phyloP scores from a whole-genome alignment of 37 sponge, comb jelly and placozoan genomes.

The Tethya wilhelma region DNA sequence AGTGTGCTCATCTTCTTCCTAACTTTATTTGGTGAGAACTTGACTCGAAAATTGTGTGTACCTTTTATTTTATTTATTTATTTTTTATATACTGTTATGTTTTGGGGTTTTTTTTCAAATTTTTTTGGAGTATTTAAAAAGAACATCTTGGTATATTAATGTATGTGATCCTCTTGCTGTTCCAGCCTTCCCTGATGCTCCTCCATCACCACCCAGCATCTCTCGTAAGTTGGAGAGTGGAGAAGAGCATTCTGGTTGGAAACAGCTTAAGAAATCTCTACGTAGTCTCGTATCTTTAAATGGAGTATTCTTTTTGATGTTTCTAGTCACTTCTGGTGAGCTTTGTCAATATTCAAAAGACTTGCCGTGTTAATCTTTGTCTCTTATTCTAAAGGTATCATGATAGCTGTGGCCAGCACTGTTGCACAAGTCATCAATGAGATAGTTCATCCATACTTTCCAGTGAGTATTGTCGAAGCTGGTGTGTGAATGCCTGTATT shows the following conservation, averaged over 20 bases:
- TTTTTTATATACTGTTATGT: no score
- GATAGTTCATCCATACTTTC: no score
- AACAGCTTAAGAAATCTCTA: not conserved
- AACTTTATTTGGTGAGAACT: no score
- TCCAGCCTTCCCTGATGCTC: slow-evolving; percentile 36
- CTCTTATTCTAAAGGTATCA: slow-evolving; percentile 5
- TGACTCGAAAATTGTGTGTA: no score
- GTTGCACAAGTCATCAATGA: slow-evolving; percentile 5
- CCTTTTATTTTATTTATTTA: not conserved
- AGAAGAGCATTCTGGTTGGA: not conserved
- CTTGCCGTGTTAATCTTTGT: no score
- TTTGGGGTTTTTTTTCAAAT: no score
- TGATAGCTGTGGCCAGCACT: not conserved
- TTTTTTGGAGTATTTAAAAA: no score
- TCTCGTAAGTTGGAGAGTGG: not conserved
- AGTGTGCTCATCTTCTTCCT: no score
- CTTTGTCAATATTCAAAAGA: no score
- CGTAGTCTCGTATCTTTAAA: not conserved
- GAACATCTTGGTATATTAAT: no score
- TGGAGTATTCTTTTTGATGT: slow-evolving; percentile 21
- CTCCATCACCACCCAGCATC: slow-evolving; percentile 49
- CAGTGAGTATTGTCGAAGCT: no score
- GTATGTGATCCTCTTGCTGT: not conserved
- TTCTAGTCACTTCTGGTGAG: slow-evolving; percentile 14
- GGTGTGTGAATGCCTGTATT: no score